Conservation (phyloP, 2,888 invertebrate species). For the Tubiluchus corallicola region DNA sequence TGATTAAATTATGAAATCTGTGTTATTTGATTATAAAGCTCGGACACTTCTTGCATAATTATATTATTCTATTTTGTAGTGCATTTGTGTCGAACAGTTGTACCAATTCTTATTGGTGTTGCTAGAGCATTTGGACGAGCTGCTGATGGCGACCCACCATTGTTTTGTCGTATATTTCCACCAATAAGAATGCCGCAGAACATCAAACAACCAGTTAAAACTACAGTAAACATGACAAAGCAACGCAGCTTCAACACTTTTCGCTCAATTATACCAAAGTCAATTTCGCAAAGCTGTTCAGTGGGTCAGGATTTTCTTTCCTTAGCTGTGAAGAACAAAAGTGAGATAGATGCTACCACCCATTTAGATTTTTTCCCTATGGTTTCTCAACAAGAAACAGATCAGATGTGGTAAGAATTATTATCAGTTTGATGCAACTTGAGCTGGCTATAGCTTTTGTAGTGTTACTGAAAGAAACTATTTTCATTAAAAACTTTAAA, state of each 20-base stretch:
- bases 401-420: too few species aligned
- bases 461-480: too few species aligned
- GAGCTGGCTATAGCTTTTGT: too few species aligned
- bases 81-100: slow-evolving; percentile 61
- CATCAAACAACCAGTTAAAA: slow-evolving; percentile 15
- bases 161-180: slow-evolving; percentile 67
- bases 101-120: slow-evolving; percentile 70
- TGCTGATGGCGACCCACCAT: slow-evolving; percentile 52
- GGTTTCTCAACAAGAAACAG: too few species aligned
- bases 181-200: slow-evolving; percentile 42
- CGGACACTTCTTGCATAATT: too few species aligned
- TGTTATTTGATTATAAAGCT: too few species aligned
- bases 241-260: slow-evolving; percentile 32
- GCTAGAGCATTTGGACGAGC: slow-evolving; percentile 75
- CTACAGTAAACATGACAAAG: slow-evolving; percentile 13
- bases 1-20: too few species aligned
- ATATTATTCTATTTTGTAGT: slow-evolving; percentile 29
- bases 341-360: too few species aligned
- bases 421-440: too few species aligned
- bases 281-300: slow-evolving; percentile 42
- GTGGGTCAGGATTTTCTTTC: not conserved
- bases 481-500: too few species aligned
- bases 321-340: too few species aligned
- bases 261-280: slow-evolving; percentile 73
- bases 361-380: too few species aligned